Percentiles rank a stretch among this genome's conserved stretches.
These are phyloP conservation scores for Phyto melanocephala DNA, from an alignment of 2,888 invertebrate species.

Conservation along the genomic window DNA sequence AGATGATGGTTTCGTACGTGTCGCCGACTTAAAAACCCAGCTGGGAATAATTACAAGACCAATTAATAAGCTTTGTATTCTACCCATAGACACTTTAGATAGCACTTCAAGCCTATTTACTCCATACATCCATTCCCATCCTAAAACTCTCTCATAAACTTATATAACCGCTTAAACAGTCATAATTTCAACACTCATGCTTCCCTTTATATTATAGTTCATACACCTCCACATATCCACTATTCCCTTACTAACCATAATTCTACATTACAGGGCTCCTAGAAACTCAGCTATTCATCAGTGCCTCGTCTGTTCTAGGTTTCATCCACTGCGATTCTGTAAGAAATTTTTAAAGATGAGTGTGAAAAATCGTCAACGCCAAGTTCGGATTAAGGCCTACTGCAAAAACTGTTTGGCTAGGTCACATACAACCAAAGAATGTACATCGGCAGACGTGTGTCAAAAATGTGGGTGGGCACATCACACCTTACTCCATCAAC, in stretches of 20 bases:
- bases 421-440: too few species aligned
- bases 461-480: too few species aligned
- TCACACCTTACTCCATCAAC: too few species aligned
- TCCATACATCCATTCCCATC: too few species aligned
- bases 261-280: not conserved
- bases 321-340: not conserved
- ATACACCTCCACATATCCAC: not conserved
- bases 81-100: not conserved
- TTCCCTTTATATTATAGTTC: not conserved
- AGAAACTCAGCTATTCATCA: not conserved
- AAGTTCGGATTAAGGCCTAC: not conserved
- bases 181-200: not conserved
- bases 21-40: too few species aligned
- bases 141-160: too few species aligned
- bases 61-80: not conserved
- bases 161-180: too few species aligned
- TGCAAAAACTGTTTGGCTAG: not conserved
- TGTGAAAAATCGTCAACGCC: not conserved
- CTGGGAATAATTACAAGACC: too few species aligned
- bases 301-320: not conserved
- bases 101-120: not conserved
- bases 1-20: not conserved
- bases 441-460: too few species aligned
- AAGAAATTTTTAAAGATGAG: not conserved
- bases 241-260: not conserved